phyloP scores from a whole-genome alignment of 2,113 vertebrate genomes.

The Anhinga anhinga region DNA sequence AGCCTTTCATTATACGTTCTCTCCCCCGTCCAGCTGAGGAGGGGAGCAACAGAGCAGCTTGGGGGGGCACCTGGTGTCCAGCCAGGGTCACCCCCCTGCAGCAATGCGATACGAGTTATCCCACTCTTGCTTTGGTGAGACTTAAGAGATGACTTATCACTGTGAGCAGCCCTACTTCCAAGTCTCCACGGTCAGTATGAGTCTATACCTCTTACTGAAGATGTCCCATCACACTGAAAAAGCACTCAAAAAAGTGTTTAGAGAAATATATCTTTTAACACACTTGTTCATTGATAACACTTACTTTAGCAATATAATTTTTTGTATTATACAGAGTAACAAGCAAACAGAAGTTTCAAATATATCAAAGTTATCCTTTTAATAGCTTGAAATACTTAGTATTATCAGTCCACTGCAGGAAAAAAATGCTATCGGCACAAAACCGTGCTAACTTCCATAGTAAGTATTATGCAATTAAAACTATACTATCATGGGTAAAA shows the following conservation, averaged over 20 bases:
- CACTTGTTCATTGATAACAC: fast-evolving
- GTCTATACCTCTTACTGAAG: background rate
- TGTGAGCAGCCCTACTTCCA: fast-evolving
- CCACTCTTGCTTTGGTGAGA: background rate
- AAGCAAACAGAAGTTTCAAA: background rate
- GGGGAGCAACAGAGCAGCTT: background rate
- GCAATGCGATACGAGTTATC: background rate
- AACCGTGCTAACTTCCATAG: background rate
- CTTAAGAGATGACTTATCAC: background rate
- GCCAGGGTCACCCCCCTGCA: background rate
- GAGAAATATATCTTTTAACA: background rate
- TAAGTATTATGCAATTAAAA: background rate
- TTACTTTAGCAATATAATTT: background rate
- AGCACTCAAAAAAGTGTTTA: background rate
- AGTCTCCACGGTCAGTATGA: background rate
- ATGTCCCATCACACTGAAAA: fast-evolving
- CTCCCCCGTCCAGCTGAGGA: background rate
- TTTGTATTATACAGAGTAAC: background rate
- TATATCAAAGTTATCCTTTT: background rate
- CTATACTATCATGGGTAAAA: background rate
- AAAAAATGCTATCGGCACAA: background rate
- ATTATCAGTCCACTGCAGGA: background rate
- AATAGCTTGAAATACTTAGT: background rate
- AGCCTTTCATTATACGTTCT: background rate
- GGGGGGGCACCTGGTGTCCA: background rate